Conservation (phyloP, 2,113 vertebrate genomes). For the Burhinus bistriatus region DNA sequence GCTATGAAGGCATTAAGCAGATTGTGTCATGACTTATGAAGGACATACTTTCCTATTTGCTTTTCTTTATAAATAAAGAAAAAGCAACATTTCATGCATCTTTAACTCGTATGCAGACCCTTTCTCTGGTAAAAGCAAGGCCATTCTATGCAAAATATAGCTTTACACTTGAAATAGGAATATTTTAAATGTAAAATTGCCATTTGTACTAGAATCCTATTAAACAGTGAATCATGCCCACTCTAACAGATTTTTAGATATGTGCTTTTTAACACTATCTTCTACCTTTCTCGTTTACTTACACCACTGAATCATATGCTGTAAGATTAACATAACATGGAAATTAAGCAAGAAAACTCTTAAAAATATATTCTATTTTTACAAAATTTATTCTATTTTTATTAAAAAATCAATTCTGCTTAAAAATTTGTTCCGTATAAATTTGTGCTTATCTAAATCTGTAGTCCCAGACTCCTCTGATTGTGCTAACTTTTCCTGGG, state of each 20-base stretch:
- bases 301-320: not conserved
- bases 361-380: not conserved
- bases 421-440: not conserved
- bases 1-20: not conserved
- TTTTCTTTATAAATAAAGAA: slow-evolving; percentile 1
- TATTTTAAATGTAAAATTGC: not conserved
- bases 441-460: not conserved
- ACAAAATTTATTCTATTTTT: not conserved
- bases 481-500: not conserved
- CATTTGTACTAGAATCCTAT: not conserved
- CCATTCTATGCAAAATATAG: not conserved
- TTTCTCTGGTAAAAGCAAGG: not conserved
- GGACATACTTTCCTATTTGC: not conserved
- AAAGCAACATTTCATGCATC: not conserved
- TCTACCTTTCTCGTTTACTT: not conserved
- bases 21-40: not conserved
- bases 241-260: not conserved
- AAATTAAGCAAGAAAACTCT: not conserved
- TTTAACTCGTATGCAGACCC: not conserved
- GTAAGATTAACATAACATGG: not conserved
- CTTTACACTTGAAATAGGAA: not conserved
- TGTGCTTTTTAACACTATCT: not conserved
- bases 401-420: not conserved
- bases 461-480: not conserved
- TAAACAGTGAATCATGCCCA: not conserved